Conservation (phyloP, 64 coral and sea anemone genomes). For the Orbicella faveolata region DNA sequence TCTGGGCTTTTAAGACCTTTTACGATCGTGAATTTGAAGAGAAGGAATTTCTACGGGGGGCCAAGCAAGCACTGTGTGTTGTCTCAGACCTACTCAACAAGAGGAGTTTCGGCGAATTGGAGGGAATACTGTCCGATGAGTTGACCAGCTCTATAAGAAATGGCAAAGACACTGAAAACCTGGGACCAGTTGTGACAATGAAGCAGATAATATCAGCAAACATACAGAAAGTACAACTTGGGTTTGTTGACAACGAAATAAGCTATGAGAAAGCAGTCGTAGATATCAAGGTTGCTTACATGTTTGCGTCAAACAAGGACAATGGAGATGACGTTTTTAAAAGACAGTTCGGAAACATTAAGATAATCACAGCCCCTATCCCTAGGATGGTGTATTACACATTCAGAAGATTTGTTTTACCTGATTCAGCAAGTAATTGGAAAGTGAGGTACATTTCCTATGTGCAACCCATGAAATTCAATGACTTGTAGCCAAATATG, state of each 20-base stretch:
- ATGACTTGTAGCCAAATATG: background rate
- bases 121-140: slow-evolving; percentile 39
- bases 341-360: slow-evolving; percentile 72
- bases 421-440: slow-evolving; percentile 63
- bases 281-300: slow-evolving; percentile 70
- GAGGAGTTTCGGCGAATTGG: slow-evolving; percentile 45
- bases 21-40: slow-evolving; percentile 86
- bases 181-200: slow-evolving; percentile 36
- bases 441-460: slow-evolving; percentile 56
- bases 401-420: slow-evolving; percentile 60
- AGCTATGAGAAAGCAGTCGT: slow-evolving; percentile 39
- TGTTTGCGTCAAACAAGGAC: slow-evolving; percentile 32
- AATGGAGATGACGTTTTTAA: slow-evolving; percentile 25
- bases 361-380: slow-evolving; percentile 49
- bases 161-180: slow-evolving; percentile 11
- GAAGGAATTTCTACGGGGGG: slow-evolving; percentile 72
- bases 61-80: slow-evolving; percentile 69
- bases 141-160: slow-evolving; percentile 48
- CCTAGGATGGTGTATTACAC: slow-evolving; percentile 66
- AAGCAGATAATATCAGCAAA: slow-evolving; percentile 64
- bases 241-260: slow-evolving; percentile 39
- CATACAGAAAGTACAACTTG: slow-evolving; percentile 63
- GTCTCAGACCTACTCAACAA: slow-evolving; percentile 57
- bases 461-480: background rate
- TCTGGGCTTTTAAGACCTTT: slow-evolving; percentile 63